Evolutionary conservation across 1,140 invertebrate species (phyloP), one percentile per base, ranked within the genome.

Genomic region (Brachionus plicatilis): DNA sequence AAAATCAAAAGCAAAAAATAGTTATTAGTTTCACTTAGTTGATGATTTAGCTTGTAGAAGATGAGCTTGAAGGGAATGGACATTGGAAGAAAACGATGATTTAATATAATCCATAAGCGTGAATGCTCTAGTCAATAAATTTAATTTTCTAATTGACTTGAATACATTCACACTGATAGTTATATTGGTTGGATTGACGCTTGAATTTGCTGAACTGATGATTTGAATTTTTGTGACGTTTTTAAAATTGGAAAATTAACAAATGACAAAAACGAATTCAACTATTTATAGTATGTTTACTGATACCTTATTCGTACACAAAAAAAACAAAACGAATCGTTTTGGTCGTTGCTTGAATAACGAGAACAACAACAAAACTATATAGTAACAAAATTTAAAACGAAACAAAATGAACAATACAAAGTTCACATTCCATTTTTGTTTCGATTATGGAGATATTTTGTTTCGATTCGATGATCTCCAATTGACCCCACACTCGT

Each of bases 51-150:
- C 24, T 24, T 24, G 24, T 24, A 24, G 24, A 24, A 24, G 24
- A 24, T 37, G 6, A 37, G 33, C 6, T 5, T 7, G 33, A 37
- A 37, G 33, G 33, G 6, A 37, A 37, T 6, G 33, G 1, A 0
- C 6, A 37, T 37, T 37, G 2, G 33, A 7, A 7, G 4, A 6
- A 37, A 5, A 0, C 6, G 50, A 53, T 41, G 68, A 41, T 43
- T 72, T 3, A 72, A 72, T 37, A 72, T 60, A 60, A 65, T 80
- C 76, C 24, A 80, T 80, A 80, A 80, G 76, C 76, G 76, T 80
- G 76, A 80, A 80, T 80, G 76, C 76, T 80, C 76, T 80, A 80
- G 76, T 80, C 76, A 80, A 80, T 80, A 80, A 80, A 65, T 37
- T 5, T 60, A 27, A 29, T 53, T 41, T 53, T 80, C 76, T 43